Conservation (phyloP, 2,113 vertebrate genomes). For the Galeopterus variegatus region DNA sequence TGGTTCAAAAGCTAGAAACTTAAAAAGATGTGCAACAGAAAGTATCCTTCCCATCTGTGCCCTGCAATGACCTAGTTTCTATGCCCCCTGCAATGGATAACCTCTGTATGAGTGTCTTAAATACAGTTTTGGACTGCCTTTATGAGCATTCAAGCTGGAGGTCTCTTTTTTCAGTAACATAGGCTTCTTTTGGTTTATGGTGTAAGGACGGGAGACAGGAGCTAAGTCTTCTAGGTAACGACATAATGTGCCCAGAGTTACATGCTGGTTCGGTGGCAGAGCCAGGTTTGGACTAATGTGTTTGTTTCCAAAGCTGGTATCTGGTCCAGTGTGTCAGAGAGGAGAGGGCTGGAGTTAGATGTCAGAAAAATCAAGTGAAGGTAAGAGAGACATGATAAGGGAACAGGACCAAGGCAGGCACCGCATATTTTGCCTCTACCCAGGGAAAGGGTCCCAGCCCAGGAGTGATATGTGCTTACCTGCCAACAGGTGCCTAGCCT, state of each 20-base stretch:
- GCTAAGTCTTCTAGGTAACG: background rate
- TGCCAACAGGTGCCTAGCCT: background rate
- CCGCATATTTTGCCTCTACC: background rate
- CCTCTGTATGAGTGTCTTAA: background rate
- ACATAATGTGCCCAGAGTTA: background rate
- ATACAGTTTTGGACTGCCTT: background rate
- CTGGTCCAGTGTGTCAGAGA: background rate
- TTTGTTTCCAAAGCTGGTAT: background rate
- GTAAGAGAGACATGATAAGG: background rate
- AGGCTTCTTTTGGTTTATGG: background rate
- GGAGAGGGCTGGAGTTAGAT: background rate
- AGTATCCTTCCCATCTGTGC: background rate
- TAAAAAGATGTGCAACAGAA: background rate
- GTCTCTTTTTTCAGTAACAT: background rate
- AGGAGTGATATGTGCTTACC: background rate
- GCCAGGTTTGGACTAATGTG: background rate
- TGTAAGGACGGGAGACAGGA: background rate
- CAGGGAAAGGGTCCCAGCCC: background rate
- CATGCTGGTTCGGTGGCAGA: background rate
- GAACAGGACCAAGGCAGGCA: background rate
- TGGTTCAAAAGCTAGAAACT: constrained; percentile 6
- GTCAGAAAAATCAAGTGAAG: background rate
- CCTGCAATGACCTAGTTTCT: background rate
- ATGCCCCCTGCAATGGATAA: background rate
- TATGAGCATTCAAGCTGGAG: background rate